Percentiles rank a stretch among this genome's conserved stretches.
Conservation (phyloP, 64 coral and sea anemone species). For the Stylophora pistillata region DNA sequence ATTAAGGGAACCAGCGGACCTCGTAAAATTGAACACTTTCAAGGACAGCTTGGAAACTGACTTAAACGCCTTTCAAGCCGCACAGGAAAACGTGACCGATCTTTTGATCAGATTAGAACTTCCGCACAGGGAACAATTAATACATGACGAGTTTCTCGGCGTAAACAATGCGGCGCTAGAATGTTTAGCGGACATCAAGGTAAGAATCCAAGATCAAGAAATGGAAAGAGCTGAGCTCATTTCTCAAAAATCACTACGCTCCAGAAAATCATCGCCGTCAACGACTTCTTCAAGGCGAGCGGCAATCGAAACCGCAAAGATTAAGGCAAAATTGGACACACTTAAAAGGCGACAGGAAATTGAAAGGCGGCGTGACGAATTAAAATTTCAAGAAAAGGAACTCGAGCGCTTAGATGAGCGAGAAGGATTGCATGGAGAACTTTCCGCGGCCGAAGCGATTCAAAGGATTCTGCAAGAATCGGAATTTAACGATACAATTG, state of each 20-base stretch:
- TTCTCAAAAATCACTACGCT: slow-evolving; percentile 1
- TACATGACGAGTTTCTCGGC: background rate
- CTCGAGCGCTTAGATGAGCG: slow-evolving; percentile 7
- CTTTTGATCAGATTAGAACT: slow-evolving; percentile 14
- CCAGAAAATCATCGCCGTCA: background rate
- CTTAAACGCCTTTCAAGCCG: slow-evolving; percentile 3
- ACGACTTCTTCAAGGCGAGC: slow-evolving; percentile 10
- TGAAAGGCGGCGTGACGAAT: background rate
- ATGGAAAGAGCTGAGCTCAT: slow-evolving; percentile 19
- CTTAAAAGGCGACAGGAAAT: slow-evolving; percentile 22
- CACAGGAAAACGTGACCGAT: slow-evolving; percentile 20
- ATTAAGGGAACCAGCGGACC: background rate
- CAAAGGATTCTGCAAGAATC: slow-evolving; percentile 1
- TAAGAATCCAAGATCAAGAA: slow-evolving; percentile 17
- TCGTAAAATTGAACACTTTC: background rate
- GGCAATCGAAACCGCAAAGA: background rate
- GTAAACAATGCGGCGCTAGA: background rate
- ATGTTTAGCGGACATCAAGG: slow-evolving; percentile 15
- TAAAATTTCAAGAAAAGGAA: background rate
- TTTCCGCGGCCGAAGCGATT: background rate
- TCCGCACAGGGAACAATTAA: background rate
- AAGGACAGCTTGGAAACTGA: slow-evolving; percentile 25
- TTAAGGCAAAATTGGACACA: slow-evolving; percentile 9
- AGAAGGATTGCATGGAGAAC: background rate
- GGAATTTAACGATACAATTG: background rate